phyloP scores from a whole-genome alignment of 1,140 invertebrate species.

The Helicoverpa armigera region DNA sequence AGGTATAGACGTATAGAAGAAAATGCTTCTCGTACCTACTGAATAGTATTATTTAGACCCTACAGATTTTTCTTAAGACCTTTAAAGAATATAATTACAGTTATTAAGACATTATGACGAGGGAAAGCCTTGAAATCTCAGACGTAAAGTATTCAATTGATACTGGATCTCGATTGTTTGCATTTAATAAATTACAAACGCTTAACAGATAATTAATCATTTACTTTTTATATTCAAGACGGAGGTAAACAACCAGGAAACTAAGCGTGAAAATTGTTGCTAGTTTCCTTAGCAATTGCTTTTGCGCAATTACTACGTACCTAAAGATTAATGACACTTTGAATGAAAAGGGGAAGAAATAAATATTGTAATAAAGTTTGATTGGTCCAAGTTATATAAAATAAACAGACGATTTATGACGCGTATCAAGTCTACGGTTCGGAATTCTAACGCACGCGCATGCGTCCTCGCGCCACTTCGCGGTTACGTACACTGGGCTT shows the following conservation, averaged over 20 bases:
- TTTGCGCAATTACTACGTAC: neutral
- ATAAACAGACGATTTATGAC: constrained; percentile 16
- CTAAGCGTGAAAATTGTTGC: neutral
- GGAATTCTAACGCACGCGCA: constrained; percentile 51
- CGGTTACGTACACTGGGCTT: constrained; percentile 57
- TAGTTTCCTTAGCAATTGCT: neutral
- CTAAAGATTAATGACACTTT: constrained; percentile 19
- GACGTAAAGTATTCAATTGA: no score
- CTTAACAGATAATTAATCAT: constrained; percentile 8
- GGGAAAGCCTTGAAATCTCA: no score
- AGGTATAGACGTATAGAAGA: no score
- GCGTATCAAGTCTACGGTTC: constrained; percentile 25
- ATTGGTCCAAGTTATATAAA: constrained; percentile 8
- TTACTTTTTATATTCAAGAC: constrained; percentile 1
- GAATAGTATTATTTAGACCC: no score
- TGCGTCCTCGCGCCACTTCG: constrained; percentile 63
- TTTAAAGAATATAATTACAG: no score
- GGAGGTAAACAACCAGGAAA: constrained; percentile 24
- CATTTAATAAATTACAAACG: no score
- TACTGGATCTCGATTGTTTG: no score
- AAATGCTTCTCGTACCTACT: neutral
- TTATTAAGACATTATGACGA: no score
- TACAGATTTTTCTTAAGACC: no score
- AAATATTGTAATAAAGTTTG: neutral
- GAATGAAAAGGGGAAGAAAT: neutral